These are phyloP conservation scores for Enteromius anoplus DNA, from an alignment of 2,797 vertebrate species.

Conservation along the genomic window DNA sequence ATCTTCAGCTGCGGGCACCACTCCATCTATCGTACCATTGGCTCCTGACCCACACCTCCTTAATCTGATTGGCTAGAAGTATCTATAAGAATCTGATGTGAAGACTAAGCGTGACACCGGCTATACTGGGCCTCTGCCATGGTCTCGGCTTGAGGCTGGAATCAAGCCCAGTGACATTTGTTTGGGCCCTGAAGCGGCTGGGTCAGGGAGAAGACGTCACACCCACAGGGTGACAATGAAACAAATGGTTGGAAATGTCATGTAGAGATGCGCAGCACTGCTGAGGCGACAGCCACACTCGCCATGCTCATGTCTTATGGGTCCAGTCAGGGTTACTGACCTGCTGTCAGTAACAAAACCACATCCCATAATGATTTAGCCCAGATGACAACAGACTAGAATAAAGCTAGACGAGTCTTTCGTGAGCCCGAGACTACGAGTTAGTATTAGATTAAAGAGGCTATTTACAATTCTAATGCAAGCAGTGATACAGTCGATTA, in stretches of 20 bases:
- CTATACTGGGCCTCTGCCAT: conserved; percentile 15
- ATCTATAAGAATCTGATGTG: conserved; percentile 3
- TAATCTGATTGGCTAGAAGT: conserved; percentile 17
- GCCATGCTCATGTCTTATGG: background rate
- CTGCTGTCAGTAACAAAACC: conserved; percentile 2
- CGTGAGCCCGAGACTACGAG: background rate
- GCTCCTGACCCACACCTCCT: conserved; percentile 1
- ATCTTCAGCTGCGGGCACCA: background rate
- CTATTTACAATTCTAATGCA: background rate
- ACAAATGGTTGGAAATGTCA: conserved; percentile 58
- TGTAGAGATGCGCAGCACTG: conserved; percentile 14
- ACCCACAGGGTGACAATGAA: conserved; percentile 47
- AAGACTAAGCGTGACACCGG: background rate
- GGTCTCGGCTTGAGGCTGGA: conserved; percentile 26
- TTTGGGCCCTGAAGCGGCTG: conserved; percentile 30
- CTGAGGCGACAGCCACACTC: background rate
- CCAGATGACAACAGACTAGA: background rate
- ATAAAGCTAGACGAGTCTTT: background rate
- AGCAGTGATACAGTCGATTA: background rate
- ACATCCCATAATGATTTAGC: conserved; percentile 37
- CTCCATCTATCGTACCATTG: background rate
- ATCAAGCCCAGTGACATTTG: conserved; percentile 56
- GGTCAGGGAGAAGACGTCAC: conserved; percentile 48
- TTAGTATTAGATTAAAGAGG: background rate
- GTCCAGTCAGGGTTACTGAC: conserved; percentile 11